phyloP scores from a whole-genome alignment of 2,888 invertebrate species.

The Dysmachus trigonus region DNA sequence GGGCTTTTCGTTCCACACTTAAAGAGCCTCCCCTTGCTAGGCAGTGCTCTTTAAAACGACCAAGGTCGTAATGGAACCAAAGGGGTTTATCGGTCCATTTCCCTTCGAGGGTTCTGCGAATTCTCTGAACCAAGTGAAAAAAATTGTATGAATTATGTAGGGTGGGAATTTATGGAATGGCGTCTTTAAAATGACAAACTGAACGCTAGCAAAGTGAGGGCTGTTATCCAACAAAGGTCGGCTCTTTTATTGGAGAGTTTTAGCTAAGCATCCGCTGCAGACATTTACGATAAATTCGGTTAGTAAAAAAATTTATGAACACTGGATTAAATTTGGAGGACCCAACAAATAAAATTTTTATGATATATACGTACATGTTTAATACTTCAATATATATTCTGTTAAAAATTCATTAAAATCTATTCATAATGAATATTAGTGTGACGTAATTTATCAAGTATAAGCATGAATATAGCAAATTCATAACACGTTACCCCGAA shows the following conservation, averaged over 20 bases:
- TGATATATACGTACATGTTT: not conserved
- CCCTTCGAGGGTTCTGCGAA: not conserved
- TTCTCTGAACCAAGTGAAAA: not conserved
- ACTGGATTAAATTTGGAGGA: not conserved
- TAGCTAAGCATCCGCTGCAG: not conserved
- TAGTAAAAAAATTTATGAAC: not conserved
- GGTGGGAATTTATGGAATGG: not conserved
- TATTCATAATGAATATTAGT: too few relatives aligned
- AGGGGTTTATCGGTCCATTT: not conserved
- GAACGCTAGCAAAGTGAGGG: not conserved
- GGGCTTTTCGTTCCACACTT: not conserved
- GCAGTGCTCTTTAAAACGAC: not conserved
- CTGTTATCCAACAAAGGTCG: not conserved
- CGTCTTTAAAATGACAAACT: not conserved
- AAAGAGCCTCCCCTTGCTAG: not conserved
- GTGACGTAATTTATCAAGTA: too few relatives aligned
- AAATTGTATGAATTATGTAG: not conserved
- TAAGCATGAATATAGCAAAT: too few relatives aligned
- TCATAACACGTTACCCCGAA: too few relatives aligned
- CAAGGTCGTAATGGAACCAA: not conserved
- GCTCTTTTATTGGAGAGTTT: not conserved
- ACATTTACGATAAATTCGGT: not conserved
- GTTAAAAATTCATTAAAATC: not conserved
- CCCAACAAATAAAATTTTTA: not conserved
- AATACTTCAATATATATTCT: not conserved